Evolutionary conservation across 2,113 vertebrate genomes (phyloP), one percentile per base, ranked within the genome.

Genomic region (Semnornis frantzii): DNA sequence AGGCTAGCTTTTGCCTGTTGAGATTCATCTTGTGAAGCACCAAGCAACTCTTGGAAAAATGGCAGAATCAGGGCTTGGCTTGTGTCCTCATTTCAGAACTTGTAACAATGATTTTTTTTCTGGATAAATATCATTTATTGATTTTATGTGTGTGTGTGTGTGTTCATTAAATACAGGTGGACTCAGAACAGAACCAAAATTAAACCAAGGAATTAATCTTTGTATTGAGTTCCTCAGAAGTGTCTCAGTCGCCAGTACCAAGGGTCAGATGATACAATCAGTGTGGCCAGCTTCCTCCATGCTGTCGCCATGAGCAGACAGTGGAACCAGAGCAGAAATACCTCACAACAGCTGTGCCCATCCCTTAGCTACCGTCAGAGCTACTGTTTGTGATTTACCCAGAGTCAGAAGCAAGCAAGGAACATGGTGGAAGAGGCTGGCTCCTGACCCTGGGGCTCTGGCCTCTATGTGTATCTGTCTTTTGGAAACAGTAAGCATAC

Each of bases 311-410:
- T 31, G 28, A 54, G 37, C 33, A 52, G 58, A 65, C 30, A 64
- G 57, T 79, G 44, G 14, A 89, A 92, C 33, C 59, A 24, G 72
- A 54, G 18, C 50, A 52, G 42, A 31, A 54, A 55, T 83, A 33
- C 31, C 12, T 52, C 33, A 8, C 48, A 10, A 3, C 4, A 71
- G 46, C 54, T 48, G 9, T 42, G 19, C 37, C 31, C 13, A 2
- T 12, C 25, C 62, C 20, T n/a, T 58, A 12, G 17, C 46, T 52
- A 27, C 39, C 16, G 5, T 46, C 57, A 46, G 25, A 44, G 60
- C 25, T 31, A 11, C 25, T 0, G 1, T 33, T 33, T 2, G 1
- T 30, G 34, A 13, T 3, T 48, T 75, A 37, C 46, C 23, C 23
- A n/a, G 57, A 25, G 37, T 27, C 33, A 42, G 82, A 34, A n/a